These are phyloP conservation scores for Anoplius nigerrimus DNA, from an alignment of 2,888 invertebrate species.

Conservation along the genomic window DNA sequence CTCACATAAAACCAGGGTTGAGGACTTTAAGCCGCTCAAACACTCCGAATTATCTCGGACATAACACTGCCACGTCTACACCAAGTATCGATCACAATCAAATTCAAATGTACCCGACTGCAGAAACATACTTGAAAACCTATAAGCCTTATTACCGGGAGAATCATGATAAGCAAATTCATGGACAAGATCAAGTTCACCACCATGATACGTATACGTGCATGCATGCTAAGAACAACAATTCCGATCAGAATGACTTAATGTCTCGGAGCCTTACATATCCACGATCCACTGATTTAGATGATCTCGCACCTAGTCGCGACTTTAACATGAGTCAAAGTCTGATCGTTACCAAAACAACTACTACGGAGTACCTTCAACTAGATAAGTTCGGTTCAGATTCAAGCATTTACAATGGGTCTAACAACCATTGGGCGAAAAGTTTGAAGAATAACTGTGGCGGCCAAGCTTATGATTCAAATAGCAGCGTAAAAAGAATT, in stretches of 20 bases:
- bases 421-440: constrained; percentile 22
- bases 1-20: constrained; percentile 72
- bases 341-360: constrained; percentile 71
- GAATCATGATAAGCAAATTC: constrained; percentile 49
- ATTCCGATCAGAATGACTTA: constrained; percentile 46
- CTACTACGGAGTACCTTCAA: constrained; percentile 70
- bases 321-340: constrained; percentile 73
- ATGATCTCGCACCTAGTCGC: constrained; percentile 51
- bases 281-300: constrained; percentile 60
- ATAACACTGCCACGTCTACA: constrained; percentile 22
- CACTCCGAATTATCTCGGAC: constrained; percentile 53
- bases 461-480: constrained; percentile 57
- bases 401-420: constrained; percentile 56
- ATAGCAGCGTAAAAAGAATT: constrained; percentile 66
- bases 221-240: constrained; percentile 19
- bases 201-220: neutral
- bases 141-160: constrained; percentile 58
- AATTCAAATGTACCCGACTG: constrained; percentile 54
- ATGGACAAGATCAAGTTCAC: constrained; percentile 4
- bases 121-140: constrained; percentile 59
- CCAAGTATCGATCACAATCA: constrained; percentile 12
- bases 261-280: constrained; percentile 69
- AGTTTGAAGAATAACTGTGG: constrained; percentile 24
- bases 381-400: constrained; percentile 68
- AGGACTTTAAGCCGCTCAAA: constrained; percentile 63